A percentile compares a stretch with the other conserved stretches of the same genome.
These are phyloP conservation scores for Bolinopsis microptera DNA, from an alignment of 37 sponge, comb jelly and placozoan genomes.

Conservation along the genomic window DNA sequence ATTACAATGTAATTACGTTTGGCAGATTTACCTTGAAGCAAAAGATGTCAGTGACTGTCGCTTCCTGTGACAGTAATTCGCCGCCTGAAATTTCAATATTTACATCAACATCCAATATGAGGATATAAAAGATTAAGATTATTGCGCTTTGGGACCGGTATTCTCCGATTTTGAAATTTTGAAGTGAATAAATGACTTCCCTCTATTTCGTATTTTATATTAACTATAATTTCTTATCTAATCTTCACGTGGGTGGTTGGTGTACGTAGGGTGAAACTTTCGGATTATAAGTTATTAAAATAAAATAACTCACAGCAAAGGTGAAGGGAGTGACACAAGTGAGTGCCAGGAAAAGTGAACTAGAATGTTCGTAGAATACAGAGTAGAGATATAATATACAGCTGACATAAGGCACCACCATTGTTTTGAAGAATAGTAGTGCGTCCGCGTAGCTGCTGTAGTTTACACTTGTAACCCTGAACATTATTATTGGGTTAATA, in stretches of 20 bases:
- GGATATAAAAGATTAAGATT: no score
- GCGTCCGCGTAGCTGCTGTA: background rate
- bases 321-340: conserved; percentile 11
- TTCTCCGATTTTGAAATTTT: no score
- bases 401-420: conserved; percentile 9
- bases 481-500: background rate
- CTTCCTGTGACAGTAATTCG: background rate
- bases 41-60: background rate
- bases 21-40: background rate
- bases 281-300: no score
- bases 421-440: conserved; percentile 49
- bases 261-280: no score
- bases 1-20: no score
- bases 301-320: no score
- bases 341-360: background rate
- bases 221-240: no score
- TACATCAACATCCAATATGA: no score
- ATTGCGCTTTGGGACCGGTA: no score
- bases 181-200: no score
- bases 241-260: no score
- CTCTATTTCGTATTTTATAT: no score
- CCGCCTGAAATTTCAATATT: background rate
- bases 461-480: conserved; percentile 45
- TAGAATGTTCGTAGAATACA: background rate
- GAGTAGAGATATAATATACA: background rate